Base-by-base conservation (phyloP, 2,113 vertebrate species). In the Leucosticte australis region DNA sequence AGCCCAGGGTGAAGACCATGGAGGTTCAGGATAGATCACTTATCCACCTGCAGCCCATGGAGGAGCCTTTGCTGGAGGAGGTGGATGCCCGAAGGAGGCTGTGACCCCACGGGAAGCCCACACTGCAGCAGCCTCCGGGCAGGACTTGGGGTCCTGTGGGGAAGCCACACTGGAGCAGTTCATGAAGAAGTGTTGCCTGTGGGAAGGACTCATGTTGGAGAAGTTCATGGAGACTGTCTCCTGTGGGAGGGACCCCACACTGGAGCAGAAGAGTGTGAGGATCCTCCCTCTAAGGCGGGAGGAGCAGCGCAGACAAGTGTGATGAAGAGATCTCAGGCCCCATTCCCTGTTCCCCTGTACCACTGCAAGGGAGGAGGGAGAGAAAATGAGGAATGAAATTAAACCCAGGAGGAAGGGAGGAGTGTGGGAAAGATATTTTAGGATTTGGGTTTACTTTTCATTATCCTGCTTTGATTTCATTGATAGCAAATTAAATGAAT, bases 11-110 rank as follows among this genome's bases (percentile, higher is more conserved):
- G 39, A 52, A 60, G 39, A 53, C 13, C 21, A 10, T 17, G 19
- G 24, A 41, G 24, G 21, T 37, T 27, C 60, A 47, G 31, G 55
- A 47, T 17, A 35, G 55, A 47, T 23, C 62, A 62, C 11, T 53
- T 62, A 41, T 18, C 30, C n/a, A 27, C 7, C 41, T 62, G 21
- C 30, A 76, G 17, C 47, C 20, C 11, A 27, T 2, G 1, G 30
- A 69, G 11, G n/a, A 35, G 5, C 30, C 10, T 24, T 6, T 3
- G 3, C 3, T 15, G 7, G 20, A 75, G 6, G 1, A 47, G 14
- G 30, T 27, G 30, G 10, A 33, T 30, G 17, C n/a, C 55, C 1
- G 1, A 11, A 37, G 26, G 22, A 56, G 12, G 59, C 31, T 56
- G 63, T 42, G 63, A 28, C 15, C 37, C 53, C 71, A 17, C 35